Conservation (phyloP, 2,888 invertebrate species). For the Zootermopsis nevadensis region DNA sequence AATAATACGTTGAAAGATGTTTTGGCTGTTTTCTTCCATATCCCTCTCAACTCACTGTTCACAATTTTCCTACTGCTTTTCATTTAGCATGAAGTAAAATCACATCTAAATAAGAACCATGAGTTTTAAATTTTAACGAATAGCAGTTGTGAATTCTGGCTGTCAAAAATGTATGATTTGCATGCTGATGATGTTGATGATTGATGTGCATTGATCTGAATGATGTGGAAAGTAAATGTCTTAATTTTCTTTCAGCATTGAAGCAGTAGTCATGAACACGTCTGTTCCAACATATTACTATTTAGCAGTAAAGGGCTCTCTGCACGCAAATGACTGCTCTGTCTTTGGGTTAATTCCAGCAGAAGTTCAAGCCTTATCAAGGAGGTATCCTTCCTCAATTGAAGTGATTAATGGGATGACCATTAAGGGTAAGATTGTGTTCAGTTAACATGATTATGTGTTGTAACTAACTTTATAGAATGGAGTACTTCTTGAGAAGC, state of each 20-base stretch:
- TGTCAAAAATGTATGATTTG: too few relatives aligned
- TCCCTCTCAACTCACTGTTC: too few relatives aligned
- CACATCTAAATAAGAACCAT: too few relatives aligned
- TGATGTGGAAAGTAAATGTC: background rate
- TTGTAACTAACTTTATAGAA: too few relatives aligned
- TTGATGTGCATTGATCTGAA: background rate
- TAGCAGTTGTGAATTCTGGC: too few relatives aligned
- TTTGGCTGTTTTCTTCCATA: too few relatives aligned
- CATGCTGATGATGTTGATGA: too few relatives aligned
- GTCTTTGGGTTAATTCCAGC: slow-evolving; percentile 80
- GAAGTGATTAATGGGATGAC: slow-evolving; percentile 78
- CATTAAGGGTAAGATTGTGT: slow-evolving; percentile 67
- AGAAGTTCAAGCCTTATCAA: slow-evolving; percentile 76
- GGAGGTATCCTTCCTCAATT: slow-evolving; percentile 73
- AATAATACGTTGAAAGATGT: too few relatives aligned
- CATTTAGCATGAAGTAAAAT: too few relatives aligned
- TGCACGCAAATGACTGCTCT: slow-evolving; percentile 78
- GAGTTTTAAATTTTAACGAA: too few relatives aligned
- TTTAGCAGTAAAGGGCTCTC: slow-evolving; percentile 82
- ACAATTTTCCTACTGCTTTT: too few relatives aligned
- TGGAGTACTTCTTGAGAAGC: background rate
- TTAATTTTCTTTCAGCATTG: slow-evolving; percentile 6
- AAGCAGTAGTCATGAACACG: slow-evolving; percentile 36
- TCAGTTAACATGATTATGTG: too few relatives aligned
- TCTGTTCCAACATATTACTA: slow-evolving; percentile 69